phyloP scores from a whole-genome alignment of 2,888 invertebrate species.

The Blomia tropicalis region DNA sequence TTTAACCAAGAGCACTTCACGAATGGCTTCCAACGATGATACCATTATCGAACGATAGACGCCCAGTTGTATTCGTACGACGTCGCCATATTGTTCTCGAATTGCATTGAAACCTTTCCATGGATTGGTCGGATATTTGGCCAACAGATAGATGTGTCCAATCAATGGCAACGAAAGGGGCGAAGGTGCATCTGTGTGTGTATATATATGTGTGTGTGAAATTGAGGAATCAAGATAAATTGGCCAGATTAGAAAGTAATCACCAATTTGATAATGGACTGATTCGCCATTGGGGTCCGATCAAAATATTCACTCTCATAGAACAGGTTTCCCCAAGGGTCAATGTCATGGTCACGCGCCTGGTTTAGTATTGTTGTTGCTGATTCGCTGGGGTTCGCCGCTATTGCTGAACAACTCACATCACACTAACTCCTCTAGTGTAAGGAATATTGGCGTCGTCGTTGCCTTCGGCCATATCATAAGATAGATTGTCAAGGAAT shows the following conservation, averaged over 20 bases:
- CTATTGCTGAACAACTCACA: too few relatives aligned
- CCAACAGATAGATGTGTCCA: conserved; percentile 25
- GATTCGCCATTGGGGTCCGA: too few relatives aligned
- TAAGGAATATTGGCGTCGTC: too few relatives aligned
- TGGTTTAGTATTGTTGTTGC: too few relatives aligned
- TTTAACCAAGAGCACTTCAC: conserved; percentile 34
- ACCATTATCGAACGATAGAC: conserved; percentile 27
- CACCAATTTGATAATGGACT: background rate
- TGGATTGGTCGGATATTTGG: conserved; percentile 25
- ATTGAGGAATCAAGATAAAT: background rate
- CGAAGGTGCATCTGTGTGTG: conserved; percentile 22
- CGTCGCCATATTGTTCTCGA: conserved; percentile 28
- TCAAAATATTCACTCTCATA: too few relatives aligned
- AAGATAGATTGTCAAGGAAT: too few relatives aligned
- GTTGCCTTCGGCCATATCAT: too few relatives aligned
- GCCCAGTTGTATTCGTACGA: conserved; percentile 30
- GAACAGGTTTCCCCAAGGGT: conserved; percentile 6
- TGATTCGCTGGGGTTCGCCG: too few relatives aligned
- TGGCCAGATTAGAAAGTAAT: background rate
- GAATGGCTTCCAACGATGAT: conserved; percentile 27
- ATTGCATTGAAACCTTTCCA: conserved; percentile 30
- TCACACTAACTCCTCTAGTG: too few relatives aligned
- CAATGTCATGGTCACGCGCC: background rate
- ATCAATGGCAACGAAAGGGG: conserved; percentile 25
- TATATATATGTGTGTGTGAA: background rate